Evolutionary conservation across 92 coral and sea anemone genomes (phyloP), one percentile per base, ranked within the genome.

Genomic region (Pocillopora grandis): DNA sequence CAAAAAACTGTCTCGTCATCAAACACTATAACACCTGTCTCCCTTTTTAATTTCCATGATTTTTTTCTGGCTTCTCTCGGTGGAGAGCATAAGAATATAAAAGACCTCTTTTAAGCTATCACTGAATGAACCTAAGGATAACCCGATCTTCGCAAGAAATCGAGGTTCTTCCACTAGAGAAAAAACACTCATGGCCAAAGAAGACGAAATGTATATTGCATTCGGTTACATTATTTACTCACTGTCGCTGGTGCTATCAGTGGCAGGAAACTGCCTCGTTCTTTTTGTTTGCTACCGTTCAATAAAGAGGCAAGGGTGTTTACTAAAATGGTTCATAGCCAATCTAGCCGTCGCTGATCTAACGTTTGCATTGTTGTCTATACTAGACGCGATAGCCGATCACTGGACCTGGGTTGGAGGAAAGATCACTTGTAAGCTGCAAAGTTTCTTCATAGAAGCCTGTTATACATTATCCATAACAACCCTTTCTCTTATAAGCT

Each of bases 331-430:
- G 80, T 35, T 80, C 42, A 81, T 87, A 8, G 83, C 77, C 48
- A 87, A 87, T 18, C 67, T 87, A 62, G 90, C 90, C 21, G 23
- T 76, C 9, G 86, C 90, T 16, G 90, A 81, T 58, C 72, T 80
- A 11, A 65, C 76, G 2, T 87, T 87, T 55, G 59, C 90, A 1
- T 13, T 81, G 19, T 42, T 87, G 71, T 75, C 77, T 16, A 76
- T 76, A 18, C 68, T 87, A 35, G 71, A 87, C 36, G 19, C 49
- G 36, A 76, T 76, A 68, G 66, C 49, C 33, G 81, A 74, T 20
- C 10, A 81, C 4, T 76, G 85, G 77, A 83, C 75, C 17, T 87
- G 90, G 90, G 13, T 87, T 37, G 90, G 90, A 55, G 86, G 90
- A 21, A 56, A 80, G 15, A 67, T 76, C 14, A 31, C 90, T 1